phyloP scores from a whole-genome alignment of 2,113 vertebrate species.

The Ailuropoda melanoleuca region DNA sequence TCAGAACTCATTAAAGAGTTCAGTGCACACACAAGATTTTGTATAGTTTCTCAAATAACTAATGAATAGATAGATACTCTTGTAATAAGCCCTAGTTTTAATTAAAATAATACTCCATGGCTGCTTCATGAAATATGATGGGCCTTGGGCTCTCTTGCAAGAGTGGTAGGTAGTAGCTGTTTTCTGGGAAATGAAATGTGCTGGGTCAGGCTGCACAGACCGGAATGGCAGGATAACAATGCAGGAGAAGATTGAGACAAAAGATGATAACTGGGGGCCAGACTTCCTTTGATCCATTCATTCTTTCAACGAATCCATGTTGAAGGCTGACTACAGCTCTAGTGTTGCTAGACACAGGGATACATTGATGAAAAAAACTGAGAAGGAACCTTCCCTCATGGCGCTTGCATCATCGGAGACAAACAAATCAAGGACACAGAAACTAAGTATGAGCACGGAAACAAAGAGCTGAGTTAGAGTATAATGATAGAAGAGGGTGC shows the following conservation, averaged over 20 bases:
- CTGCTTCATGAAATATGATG: neutral
- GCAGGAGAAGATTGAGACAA: neutral
- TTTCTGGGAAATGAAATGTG: neutral
- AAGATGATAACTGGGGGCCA: neutral
- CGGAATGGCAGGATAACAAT: neutral
- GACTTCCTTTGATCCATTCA: neutral
- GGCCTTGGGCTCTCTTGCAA: neutral
- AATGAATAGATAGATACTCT: neutral
- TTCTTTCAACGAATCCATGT: neutral
- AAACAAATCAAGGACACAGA: neutral
- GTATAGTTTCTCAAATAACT: neutral
- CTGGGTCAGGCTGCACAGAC: neutral
- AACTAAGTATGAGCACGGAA: neutral
- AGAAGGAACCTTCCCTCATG: neutral
- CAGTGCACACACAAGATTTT: neutral
- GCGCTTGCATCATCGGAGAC: neutral
- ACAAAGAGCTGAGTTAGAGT: neutral
- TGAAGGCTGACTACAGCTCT: neutral
- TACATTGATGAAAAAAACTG: neutral
- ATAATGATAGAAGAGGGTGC: neutral
- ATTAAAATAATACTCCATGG: neutral
- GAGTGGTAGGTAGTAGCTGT: neutral
- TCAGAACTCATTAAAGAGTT: neutral
- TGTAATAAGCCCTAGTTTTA: slow-evolving; percentile 45
- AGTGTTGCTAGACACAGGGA: neutral